These are phyloP conservation scores for Trichogramma evanescens DNA, from an alignment of 2,888 invertebrate genomes.

Conservation along the genomic window DNA sequence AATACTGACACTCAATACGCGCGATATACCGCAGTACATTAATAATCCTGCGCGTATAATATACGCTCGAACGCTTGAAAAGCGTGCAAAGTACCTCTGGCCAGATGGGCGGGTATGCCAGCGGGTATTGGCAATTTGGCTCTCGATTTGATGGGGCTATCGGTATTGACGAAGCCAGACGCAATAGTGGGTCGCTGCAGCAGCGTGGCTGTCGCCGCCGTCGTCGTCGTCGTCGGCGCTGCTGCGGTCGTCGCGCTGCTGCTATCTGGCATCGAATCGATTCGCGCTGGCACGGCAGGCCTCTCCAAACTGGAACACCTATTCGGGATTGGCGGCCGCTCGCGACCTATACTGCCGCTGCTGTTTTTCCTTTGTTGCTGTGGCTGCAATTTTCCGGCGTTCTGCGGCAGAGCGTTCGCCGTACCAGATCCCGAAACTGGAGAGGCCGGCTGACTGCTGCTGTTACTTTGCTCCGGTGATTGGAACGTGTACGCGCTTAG, in stretches of 20 bases:
- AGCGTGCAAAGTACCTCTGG: constrained; percentile 50
- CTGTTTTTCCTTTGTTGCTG: constrained; percentile 40
- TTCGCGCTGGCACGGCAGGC: constrained; percentile 57
- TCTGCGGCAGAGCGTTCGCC: constrained; percentile 35
- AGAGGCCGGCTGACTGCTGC: constrained; percentile 49
- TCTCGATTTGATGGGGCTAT: constrained; percentile 32
- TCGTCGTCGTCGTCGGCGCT: too few relatives aligned
- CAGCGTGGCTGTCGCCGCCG: too few relatives aligned
- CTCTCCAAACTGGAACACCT: constrained; percentile 79
- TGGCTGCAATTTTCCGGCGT: constrained; percentile 31
- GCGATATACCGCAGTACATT: not conserved
- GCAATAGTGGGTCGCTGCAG: not conserved
- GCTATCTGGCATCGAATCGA: constrained; percentile 24
- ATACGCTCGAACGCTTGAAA: not conserved
- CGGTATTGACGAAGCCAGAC: constrained; percentile 2
- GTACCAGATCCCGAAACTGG: constrained; percentile 41
- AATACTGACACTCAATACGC: not conserved
- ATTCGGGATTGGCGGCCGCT: constrained; percentile 43
- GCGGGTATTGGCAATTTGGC: constrained; percentile 56
- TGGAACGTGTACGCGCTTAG: constrained; percentile 83
- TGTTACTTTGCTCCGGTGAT: constrained; percentile 57
- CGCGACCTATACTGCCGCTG: constrained; percentile 28
- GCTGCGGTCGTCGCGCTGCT: not conserved
- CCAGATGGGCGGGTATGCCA: constrained; percentile 70
- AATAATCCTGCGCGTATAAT: not conserved